A percentile compares a stretch with the other conserved stretches of the same genome.
Conservation (phyloP, 2,888 invertebrate species). For the Troides aeacus region DNA sequence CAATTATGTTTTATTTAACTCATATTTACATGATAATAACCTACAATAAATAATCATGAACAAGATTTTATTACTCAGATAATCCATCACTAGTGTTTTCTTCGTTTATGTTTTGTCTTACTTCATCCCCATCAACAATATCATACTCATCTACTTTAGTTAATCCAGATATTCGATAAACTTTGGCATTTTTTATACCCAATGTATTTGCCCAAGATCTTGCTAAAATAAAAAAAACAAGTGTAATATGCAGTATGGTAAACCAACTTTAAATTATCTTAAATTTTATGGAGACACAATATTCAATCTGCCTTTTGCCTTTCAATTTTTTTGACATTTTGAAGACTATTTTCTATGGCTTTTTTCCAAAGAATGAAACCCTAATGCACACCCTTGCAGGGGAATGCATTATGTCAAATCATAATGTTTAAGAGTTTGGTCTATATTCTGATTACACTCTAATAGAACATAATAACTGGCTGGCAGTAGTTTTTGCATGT, state of each 20-base stretch:
- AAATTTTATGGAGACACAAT: background rate
- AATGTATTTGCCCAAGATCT: slow-evolving; percentile 78
- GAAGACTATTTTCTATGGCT: no score
- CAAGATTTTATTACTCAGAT: slow-evolving; percentile 12
- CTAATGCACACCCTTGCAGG: no score
- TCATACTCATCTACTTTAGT: slow-evolving; percentile 70
- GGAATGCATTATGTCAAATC: no score
- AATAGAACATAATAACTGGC: no score
- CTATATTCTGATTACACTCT: no score
- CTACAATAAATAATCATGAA: background rate
- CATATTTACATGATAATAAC: background rate
- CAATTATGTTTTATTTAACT: background rate
- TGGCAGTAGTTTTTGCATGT: no score
- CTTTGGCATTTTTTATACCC: slow-evolving; percentile 79
- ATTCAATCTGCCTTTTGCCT: no score
- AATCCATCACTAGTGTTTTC: slow-evolving; percentile 11
- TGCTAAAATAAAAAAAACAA: slow-evolving; percentile 62
- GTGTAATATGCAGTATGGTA: background rate
- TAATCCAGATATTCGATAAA: slow-evolving; percentile 77
- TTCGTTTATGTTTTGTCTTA: slow-evolving; percentile 31
- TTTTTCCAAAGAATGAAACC: no score
- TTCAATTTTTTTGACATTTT: no score
- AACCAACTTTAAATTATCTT: background rate
- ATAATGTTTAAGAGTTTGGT: no score
- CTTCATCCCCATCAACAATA: slow-evolving; percentile 61